These are phyloP conservation scores for Ciconia nigra DNA, from an alignment of 2,797 vertebrate species.

Conservation along the genomic window DNA sequence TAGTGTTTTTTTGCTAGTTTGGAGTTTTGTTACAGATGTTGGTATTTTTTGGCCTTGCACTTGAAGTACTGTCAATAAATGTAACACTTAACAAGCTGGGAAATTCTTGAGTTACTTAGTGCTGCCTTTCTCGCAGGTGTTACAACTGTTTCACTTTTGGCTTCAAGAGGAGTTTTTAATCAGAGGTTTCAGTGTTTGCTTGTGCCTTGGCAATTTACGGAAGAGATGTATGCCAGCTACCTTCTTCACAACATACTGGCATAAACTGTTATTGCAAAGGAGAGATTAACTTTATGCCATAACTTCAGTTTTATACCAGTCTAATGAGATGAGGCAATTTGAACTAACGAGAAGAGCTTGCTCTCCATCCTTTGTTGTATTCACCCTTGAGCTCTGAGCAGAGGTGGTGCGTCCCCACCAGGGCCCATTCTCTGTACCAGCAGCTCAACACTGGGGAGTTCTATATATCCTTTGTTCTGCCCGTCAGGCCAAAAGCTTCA, in stretches of 20 bases:
- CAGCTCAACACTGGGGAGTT: background rate
- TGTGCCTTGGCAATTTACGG: background rate
- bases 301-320: background rate
- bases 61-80: background rate
- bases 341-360: background rate
- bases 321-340: background rate
- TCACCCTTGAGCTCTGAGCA: background rate
- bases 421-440: background rate
- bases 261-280: background rate
- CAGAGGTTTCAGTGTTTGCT: background rate
- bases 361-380: fast-evolving
- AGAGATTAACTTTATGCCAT: background rate
- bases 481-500: background rate
- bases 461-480: background rate
- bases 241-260: background rate
- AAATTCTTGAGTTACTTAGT: conserved; percentile 7
- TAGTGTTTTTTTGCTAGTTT: background rate
- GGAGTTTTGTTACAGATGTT: background rate
- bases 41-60: background rate
- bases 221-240: background rate
- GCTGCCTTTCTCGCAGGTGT: conserved; percentile 25
- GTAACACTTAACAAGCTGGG: background rate
- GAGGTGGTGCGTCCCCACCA: background rate
- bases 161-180: background rate
- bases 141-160: background rate